Percentiles rank a stretch among this genome's conserved stretches.
phyloP scores from a whole-genome alignment of 2,888 invertebrate genomes.

The Acronicta leporina region DNA sequence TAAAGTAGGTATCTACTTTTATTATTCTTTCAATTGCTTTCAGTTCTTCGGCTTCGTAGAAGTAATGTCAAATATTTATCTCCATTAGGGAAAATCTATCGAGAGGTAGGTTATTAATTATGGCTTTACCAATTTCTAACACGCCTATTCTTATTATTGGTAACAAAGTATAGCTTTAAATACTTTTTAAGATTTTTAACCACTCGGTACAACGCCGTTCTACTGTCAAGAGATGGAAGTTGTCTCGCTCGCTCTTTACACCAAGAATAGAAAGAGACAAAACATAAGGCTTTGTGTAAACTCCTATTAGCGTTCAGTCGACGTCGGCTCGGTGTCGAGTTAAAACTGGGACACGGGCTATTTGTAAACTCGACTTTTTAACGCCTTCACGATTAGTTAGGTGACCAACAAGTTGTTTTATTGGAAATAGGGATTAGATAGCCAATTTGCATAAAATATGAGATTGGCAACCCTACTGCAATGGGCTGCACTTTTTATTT shows the following conservation, averaged over 20 bases:
- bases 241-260: constrained; percentile 34
- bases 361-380: constrained; percentile 41
- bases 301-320: constrained; percentile 51
- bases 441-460: neutral
- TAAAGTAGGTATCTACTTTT: too few relatives aligned
- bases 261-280: constrained; percentile 39
- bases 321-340: constrained; percentile 35
- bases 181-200: constrained; percentile 40
- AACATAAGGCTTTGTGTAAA: constrained; percentile 49
- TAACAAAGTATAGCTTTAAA: neutral
- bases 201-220: constrained; percentile 67
- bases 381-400: constrained; percentile 25
- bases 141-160: neutral
- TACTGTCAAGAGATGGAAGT: constrained; percentile 63
- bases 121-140: neutral
- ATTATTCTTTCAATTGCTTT: too few relatives aligned
- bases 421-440: constrained; percentile 19
- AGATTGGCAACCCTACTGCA: neutral
- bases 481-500: neutral
- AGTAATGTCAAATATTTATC: too few relatives aligned
- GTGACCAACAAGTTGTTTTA: constrained; percentile 32
- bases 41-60: too few relatives aligned
- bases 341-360: constrained; percentile 45
- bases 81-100: too few relatives aligned
- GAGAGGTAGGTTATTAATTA: too few relatives aligned